Evolutionary conservation across 2,888 invertebrate genomes (phyloP), one percentile per base, ranked within the genome.

Genomic region (Ethmia dodecea): DNA sequence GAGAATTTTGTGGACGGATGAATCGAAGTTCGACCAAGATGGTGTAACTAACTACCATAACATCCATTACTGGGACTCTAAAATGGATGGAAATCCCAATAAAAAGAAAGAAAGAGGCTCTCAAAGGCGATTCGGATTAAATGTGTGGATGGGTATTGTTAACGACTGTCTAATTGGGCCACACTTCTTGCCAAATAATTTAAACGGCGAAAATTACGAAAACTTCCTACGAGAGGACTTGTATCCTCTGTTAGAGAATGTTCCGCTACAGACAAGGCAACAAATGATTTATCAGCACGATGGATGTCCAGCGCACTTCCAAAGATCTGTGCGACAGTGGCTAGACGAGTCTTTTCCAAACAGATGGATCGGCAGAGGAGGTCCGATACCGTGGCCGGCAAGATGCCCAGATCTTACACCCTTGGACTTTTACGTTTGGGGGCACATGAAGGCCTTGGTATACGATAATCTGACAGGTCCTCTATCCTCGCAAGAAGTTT

Each of bases 351-450:
- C 28, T 28, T 28, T 24, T 12, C 35, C 40, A 11, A 38, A 43
- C 11, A 35, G 33, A 13, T 43, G 37, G 38, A 43, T 43, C n/a
- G 40, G 39, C 25, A 16, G 36, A 38, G 43, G 38, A 26, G 42
- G 42, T 18, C 34, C 38, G 8, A 13, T 33, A 22, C 34, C 38
- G 3, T 42, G 42, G 42, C 38, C 36, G 28, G 33, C 38, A 3
- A 12, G 27, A 13, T 3, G 10, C 45, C 27, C 27, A 2, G 27
- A 27, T 4, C 16, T 29, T 9, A 29, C 29, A 1, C 15, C 29
- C 25, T 39, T 48, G 45, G 48, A 50, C 45, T 47, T 55, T 44
- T 28, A 47, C 42, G 45, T 47, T 13, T 49, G 37, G 45, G 47
- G 43, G 43, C 29, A 28, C 32, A 45, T 45, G 40, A 47, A 48